Evolutionary conservation across 2,797 vertebrate genomes (phyloP).

Genomic region (Esox lucius): DNA sequence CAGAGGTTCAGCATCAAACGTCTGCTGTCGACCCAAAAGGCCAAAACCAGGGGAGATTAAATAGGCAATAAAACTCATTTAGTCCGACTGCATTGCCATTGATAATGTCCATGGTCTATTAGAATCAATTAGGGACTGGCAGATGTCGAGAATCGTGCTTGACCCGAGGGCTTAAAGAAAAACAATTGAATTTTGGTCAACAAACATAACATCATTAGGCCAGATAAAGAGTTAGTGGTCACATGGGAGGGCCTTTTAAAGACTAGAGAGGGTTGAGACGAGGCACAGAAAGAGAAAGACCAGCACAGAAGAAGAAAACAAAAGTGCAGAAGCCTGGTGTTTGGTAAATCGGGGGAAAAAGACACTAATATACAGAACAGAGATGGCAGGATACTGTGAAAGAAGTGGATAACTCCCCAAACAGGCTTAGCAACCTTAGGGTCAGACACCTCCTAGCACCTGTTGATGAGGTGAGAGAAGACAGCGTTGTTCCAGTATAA

Average conservation of each 20-base stretch:
- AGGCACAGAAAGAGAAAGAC: slow-evolving; percentile 17
- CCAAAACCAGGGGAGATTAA: slow-evolving; percentile 33
- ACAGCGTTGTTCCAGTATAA: slow-evolving; percentile 7
- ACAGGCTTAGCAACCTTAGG: slow-evolving; percentile 24
- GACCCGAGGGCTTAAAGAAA: slow-evolving; percentile 77
- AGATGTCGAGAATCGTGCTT: slow-evolving; percentile 75
- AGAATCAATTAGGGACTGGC: slow-evolving; percentile 80
- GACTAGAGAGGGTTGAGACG: slow-evolving; percentile 48
- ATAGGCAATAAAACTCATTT: slow-evolving; percentile 52
- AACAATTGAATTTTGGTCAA: slow-evolving; percentile 87
- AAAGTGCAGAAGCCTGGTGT: slow-evolving; percentile 25
- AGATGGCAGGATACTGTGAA: background rate
- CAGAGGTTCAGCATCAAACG: background rate
- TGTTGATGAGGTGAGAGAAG: slow-evolving; percentile 4
- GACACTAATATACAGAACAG: slow-evolving; percentile 22
- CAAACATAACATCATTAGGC: slow-evolving; percentile 87
- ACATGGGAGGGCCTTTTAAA: slow-evolving; percentile 80
- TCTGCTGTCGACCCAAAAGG: background rate
- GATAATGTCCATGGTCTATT: slow-evolving; percentile 85
- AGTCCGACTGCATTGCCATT: slow-evolving; percentile 70
- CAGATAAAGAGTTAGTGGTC: slow-evolving; percentile 65
- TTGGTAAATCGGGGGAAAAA: slow-evolving; percentile 15
- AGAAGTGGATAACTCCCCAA: background rate
- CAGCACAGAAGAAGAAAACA: slow-evolving; percentile 20
- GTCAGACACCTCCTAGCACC: background rate